A percentile compares a stretch with the other conserved stretches of the same genome.
These are phyloP conservation scores for Coelinius sp. DNA, from an alignment of 2,888 invertebrate species.

Conservation along the genomic window DNA sequence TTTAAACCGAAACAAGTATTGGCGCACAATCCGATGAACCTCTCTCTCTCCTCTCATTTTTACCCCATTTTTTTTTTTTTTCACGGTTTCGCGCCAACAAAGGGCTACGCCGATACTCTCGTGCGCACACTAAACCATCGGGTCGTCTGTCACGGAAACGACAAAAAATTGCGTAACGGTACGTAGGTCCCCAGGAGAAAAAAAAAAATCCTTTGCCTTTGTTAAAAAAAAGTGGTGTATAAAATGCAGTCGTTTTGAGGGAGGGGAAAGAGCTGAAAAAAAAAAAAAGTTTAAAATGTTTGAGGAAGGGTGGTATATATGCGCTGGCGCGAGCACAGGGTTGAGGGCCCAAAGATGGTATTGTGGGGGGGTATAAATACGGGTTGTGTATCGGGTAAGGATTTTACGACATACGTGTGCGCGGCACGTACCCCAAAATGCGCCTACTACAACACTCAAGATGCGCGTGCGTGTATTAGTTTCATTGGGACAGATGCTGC, in stretches of 20 bases:
- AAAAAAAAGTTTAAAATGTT: conserved; percentile 67
- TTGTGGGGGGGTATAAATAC: conserved; percentile 29
- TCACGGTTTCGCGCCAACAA: conserved; percentile 28
- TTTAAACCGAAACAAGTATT: neutral
- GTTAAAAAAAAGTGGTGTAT: conserved; percentile 34
- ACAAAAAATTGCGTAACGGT: conserved; percentile 58
- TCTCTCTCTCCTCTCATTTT: neutral
- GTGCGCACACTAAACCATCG: conserved; percentile 28
- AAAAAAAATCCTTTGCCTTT: conserved; percentile 26
- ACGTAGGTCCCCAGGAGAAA: conserved; percentile 30
- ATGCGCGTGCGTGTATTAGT: conserved; percentile 45
- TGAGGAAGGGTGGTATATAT: conserved; percentile 61
- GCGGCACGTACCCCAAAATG: conserved; percentile 37
- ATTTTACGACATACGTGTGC: conserved; percentile 38
- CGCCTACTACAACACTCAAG: conserved; percentile 31
- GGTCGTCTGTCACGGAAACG: conserved; percentile 43
- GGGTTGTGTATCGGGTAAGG: conserved; percentile 30
- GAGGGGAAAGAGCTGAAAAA: conserved; percentile 41
- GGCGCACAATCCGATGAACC: neutral
- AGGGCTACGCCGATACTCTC: conserved; percentile 28
- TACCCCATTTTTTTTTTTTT: conserved; percentile 2
- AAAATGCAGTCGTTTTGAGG: conserved; percentile 48
- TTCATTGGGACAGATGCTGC: conserved; percentile 47
- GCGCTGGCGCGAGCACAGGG: conserved; percentile 3
- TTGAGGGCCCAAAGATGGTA: conserved; percentile 15